Base-by-base conservation (phyloP, 2,113 vertebrate species). In the Rhegmatorhina hoffmannsi region DNA sequence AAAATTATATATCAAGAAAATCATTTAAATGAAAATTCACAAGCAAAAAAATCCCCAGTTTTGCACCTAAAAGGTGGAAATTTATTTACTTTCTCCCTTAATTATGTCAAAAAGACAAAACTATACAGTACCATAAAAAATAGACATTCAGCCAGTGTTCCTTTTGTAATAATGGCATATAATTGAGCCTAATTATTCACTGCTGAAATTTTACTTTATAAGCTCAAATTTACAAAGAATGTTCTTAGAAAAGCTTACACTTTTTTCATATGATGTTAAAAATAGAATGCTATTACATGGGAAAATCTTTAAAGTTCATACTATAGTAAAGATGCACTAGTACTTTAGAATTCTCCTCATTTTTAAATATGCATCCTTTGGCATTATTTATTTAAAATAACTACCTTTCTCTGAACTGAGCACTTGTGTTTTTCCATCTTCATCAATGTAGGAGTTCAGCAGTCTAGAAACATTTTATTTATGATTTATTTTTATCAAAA, bases 61-160 rank as follows among this genome's bases (percentile, higher is more conserved):
- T 69, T 87, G 58, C 28, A 74, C 15, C n/a, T 7, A 9, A 9
- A 56, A 29, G 4, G 5, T 0, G 2, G 1, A 6, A 20, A 3
- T 43, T 52, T 10, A 20, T 34, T 62, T 79, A n/a, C 7, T 36
- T 56, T n/a, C 46, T 5, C 10, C 40, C 14, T 50, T 47, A 47
- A 33, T 26, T n/a, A 18, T 14, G 8, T 28, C 11, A 44, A 74
- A 74, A 87, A 26, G 10, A 3, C 44, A 62, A 34, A 88, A 84
- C 2, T 28, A 44, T 33, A 50, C 2, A 7, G 38, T 14, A 46
- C 8, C 4, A 34, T 58, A 8, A 78, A 21, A 73, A 53, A 5
- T 1, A 60, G 3, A 69, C 1, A 28, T 64, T 60, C 26, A 49
- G 7, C 7, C 53, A 23, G 7, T 1, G 1, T 8, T 62, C 9